phyloP scores from a whole-genome alignment of 37 sponge, comb jelly and placozoan genomes.

The Corticium candelabrum region DNA sequence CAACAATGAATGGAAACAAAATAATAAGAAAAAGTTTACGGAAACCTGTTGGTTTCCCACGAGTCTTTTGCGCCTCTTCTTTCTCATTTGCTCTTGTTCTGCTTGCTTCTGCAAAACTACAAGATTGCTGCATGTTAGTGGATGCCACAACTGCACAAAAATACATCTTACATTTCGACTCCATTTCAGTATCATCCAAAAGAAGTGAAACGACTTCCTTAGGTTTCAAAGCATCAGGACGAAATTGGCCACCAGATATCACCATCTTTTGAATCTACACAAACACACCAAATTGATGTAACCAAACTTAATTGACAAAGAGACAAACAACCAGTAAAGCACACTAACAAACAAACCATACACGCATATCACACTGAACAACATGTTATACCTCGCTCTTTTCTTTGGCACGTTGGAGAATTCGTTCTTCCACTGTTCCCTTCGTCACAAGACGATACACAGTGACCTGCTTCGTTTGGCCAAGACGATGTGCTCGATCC shows the following conservation, averaged over 20 bases:
- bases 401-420: constrained; percentile 86
- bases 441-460: constrained; percentile 88
- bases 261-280: constrained; percentile 91
- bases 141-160: no score
- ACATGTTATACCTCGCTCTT: constrained; percentile 82
- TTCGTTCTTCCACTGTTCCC: constrained; percentile 89
- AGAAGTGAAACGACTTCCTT: constrained; percentile 90
- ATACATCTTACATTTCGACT: constrained; percentile 84
- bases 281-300: not conserved
- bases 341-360: no score
- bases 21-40: no score
- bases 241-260: constrained; percentile 89
- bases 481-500: constrained; percentile 95
- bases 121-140: no score
- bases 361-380: not conserved
- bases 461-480: constrained; percentile 93
- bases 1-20: no score
- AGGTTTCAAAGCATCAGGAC: constrained; percentile 74
- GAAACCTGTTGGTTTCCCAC: no score
- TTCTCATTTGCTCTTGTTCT: not conserved
- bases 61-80: not conserved
- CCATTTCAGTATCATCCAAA: constrained; percentile 87
- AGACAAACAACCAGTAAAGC: no score
- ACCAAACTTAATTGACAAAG: not conserved
- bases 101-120: not conserved